Conservation (phyloP, 2,113 vertebrate genomes). For the Trematomus loennbergii region DNA sequence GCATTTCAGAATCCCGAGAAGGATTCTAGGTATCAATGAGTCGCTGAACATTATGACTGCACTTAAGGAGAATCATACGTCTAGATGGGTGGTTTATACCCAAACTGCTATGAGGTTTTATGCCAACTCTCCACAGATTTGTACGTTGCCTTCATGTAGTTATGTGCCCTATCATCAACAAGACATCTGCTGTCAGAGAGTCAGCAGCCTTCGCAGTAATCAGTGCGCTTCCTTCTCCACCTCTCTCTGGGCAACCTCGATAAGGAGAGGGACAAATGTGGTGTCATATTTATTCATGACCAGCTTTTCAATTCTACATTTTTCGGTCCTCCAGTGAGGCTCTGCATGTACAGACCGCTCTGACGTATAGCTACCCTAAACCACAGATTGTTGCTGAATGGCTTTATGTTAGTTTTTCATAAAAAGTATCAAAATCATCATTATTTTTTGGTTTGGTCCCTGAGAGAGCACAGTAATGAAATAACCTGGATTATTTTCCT, state of each 20-base stretch:
- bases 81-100: constrained; percentile 47
- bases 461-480: constrained; percentile 57
- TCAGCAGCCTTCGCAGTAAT: constrained; percentile 71
- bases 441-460: constrained; percentile 55
- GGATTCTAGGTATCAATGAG: constrained; percentile 31
- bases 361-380: neutral
- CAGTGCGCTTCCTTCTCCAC: constrained; percentile 69
- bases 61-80: constrained; percentile 46
- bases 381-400: constrained; percentile 60
- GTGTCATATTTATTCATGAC: constrained; percentile 83
- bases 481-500: constrained; percentile 54
- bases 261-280: constrained; percentile 75
- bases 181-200: constrained; percentile 78
- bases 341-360: constrained; percentile 52
- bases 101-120: constrained; percentile 22
- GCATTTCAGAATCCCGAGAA: neutral
- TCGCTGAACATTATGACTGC: constrained; percentile 40
- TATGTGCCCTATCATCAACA: constrained; percentile 75
- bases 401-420: constrained; percentile 62
- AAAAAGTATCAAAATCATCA: constrained; percentile 49
- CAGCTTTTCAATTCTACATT: constrained; percentile 69
- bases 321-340: constrained; percentile 49
- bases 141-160: constrained; percentile 69
- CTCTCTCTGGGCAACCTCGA: constrained; percentile 78
- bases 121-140: constrained; percentile 60